phyloP scores from a whole-genome alignment of 2,888 invertebrate genomes.

The Eristalinus sepulchralis region DNA sequence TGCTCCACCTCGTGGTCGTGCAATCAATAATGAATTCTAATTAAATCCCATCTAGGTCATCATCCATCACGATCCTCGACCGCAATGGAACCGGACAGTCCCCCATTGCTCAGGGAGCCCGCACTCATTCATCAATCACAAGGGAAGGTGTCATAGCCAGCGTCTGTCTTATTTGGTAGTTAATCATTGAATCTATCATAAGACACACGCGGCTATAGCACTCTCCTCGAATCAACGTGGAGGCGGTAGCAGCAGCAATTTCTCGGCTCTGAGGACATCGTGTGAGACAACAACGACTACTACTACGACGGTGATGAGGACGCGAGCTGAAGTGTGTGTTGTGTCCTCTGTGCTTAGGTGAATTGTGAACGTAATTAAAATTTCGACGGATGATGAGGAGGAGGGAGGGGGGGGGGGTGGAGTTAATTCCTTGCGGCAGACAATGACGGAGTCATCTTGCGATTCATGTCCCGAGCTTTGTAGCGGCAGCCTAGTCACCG shows the following conservation, averaged over 20 bases:
- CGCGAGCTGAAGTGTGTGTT: no score
- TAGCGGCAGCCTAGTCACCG: not conserved
- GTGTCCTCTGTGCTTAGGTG: constrained; percentile 2
- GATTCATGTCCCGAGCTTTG: not conserved
- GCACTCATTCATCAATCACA: constrained; percentile 36
- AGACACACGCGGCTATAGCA: constrained; percentile 86
- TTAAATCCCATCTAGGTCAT: constrained; percentile 61
- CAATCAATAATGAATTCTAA: constrained; percentile 52
- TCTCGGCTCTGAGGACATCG: not conserved
- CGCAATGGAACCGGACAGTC: not conserved
- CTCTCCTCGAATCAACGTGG: constrained; percentile 69
- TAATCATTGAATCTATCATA: constrained; percentile 83
- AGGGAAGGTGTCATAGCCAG: constrained; percentile 80
- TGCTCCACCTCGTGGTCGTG: not conserved
- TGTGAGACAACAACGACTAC: not conserved
- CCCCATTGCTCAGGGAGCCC: not conserved
- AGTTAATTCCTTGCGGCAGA: constrained; percentile 33
- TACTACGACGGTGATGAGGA: not conserved
- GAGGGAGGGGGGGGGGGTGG: no score
- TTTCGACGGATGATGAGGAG: constrained; percentile 15
- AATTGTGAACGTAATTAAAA: constrained; percentile 59
- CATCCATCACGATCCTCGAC: constrained; percentile 37
- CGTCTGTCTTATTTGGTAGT: constrained; percentile 85
- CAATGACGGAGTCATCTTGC: not conserved
- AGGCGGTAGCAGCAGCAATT: not conserved